A percentile compares a stretch with the other conserved stretches of the same genome.
phyloP scores from a whole-genome alignment of 2,113 vertebrate species.

The Puntigrus tetrazona region DNA sequence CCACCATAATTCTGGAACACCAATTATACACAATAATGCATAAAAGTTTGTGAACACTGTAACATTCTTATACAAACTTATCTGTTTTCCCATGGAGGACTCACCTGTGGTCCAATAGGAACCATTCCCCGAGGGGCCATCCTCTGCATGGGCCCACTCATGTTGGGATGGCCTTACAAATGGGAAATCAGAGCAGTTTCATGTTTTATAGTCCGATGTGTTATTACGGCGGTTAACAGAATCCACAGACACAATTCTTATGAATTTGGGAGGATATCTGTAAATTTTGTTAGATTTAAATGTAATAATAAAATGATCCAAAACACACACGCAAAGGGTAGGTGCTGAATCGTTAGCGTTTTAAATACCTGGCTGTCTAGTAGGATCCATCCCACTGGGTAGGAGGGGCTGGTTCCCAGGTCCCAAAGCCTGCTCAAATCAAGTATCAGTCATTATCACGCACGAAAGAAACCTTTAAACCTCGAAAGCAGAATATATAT shows the following conservation, averaged over 20 bases:
- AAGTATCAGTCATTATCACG: not conserved
- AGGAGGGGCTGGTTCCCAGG: conserved; percentile 94
- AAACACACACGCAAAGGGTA: not conserved
- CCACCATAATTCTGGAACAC: conserved; percentile 92
- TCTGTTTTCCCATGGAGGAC: conserved; percentile 32
- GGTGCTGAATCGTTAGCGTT: not conserved
- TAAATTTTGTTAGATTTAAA: not conserved
- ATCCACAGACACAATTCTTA: not conserved
- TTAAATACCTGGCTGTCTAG: conserved; percentile 89
- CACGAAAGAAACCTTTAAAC: not conserved
- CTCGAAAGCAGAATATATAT: not conserved
- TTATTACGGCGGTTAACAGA: not conserved
- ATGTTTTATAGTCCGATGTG: not conserved
- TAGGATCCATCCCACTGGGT: conserved; percentile 95
- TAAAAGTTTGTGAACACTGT: not conserved
- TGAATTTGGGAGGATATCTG: not conserved
- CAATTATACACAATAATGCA: conserved; percentile 65
- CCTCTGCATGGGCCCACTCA: conserved; percentile 97
- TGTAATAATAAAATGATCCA: not conserved
- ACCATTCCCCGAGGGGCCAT: conserved; percentile 99
- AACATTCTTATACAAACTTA: not conserved
- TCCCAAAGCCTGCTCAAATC: conserved; percentile 81
- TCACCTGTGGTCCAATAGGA: conserved; percentile 94
- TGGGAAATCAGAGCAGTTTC: not conserved
- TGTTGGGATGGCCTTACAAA: conserved; percentile 90